phyloP scores from a whole-genome alignment of 2,797 vertebrate genomes.

The Arctocebus calabarensis region DNA sequence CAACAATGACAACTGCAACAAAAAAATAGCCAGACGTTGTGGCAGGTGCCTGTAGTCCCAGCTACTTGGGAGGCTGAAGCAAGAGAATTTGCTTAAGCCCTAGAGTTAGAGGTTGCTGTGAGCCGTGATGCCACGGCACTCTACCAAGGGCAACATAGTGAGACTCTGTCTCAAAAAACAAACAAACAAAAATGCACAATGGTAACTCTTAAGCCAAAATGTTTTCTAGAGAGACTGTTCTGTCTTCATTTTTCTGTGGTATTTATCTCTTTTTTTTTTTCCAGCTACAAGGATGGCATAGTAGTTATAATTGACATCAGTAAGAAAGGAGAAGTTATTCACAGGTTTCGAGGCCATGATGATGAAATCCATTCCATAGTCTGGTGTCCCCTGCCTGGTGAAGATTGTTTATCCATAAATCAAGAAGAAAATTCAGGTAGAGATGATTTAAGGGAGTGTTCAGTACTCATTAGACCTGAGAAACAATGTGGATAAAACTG shows the following conservation, averaged over 20 bases:
- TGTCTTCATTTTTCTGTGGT: not conserved
- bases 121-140: too few relatives aligned
- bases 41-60: too few relatives aligned
- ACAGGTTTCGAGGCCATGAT: constrained; percentile 96
- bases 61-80: too few relatives aligned
- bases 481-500: not conserved
- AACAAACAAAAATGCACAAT: not conserved
- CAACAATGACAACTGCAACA: too few relatives aligned
- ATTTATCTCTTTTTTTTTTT: constrained; percentile 59
- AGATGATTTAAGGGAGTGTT: not conserved
- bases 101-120: too few relatives aligned
- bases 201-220: constrained; percentile 18
- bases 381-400: constrained; percentile 93
- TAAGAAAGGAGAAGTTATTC: constrained; percentile 93
- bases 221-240: not conserved
- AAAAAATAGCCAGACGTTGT: too few relatives aligned
- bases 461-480: not conserved
- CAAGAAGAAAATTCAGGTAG: constrained; percentile 90
- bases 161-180: too few relatives aligned
- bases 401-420: constrained; percentile 85
- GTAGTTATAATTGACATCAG: constrained; percentile 95
- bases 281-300: constrained; percentile 98
- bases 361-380: constrained; percentile 96
- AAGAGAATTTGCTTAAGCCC: too few relatives aligned
- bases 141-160: too few relatives aligned